Base-by-base conservation (phyloP, 1,140 invertebrate genomes). In the Anastrepha obliqua region DNA sequence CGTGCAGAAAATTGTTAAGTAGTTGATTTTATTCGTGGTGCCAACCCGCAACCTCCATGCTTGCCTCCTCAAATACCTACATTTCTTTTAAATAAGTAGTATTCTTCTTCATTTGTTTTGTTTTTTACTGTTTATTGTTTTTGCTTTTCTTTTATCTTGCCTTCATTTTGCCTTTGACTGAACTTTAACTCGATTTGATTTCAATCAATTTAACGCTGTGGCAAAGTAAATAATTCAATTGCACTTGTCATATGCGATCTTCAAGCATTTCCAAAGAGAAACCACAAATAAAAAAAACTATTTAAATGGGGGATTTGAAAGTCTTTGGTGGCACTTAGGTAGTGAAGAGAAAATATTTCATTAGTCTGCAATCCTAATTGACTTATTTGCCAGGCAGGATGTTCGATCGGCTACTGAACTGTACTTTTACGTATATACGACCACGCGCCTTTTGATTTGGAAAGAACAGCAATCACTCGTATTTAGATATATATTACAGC, bases 161-260 rank as follows among this genome's bases (percentile, higher is more conserved):
- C 29, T 59, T 64, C 85, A 67, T 47, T 86, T 86, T 86, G 85
- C 85, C 58, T 59, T 64, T 59, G 6, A 60, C 51, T 87, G 87
- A 87, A 87, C 87, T 87, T 86, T 86, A 86, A 86, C 70, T 87
- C 42, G 59, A 87, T 59, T 78, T 64, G 60, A 87, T 58, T 87
- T 87, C 87, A 81, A 87, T 87, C 55, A 78, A 87, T 87, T 87
- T 78, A 81, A 81, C 74, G 74, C 74, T 81, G 74, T 42, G 60
- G 8, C 51, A 58, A 85, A 88, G 87, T 86, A 86, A 88, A 88
- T 88, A 86, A 88, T 88, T 88, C 81, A 86, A 88, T 88, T 88
- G 87, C 78, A 88, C 87, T 88, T 81, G 74, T 81, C 74, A 81
- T 55, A 81, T 58, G 47, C 74, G 55, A 81, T 81, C 55, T 81